Percentiles rank a stretch among this genome's conserved stretches.
Evolutionary conservation across 2,888 invertebrate species (phyloP).

Genomic region (Lydus trimaculatus): DNA sequence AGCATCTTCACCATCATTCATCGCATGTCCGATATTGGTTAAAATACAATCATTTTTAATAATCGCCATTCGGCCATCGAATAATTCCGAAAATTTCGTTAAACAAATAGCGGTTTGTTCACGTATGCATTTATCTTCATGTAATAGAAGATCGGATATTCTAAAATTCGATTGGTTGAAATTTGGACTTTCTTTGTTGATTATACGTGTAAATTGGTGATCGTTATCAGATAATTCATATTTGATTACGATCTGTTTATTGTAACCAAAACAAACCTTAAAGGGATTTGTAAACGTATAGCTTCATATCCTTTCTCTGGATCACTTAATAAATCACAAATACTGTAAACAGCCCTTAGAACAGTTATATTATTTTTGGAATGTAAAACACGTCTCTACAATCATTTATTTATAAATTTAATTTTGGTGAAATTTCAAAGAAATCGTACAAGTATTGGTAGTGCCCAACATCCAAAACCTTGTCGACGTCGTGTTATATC

Average conservation of each 20-base stretch:
- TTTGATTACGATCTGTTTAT: too few relatives aligned
- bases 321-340: constrained; percentile 59
- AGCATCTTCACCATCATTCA: constrained; percentile 51
- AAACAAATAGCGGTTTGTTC: constrained; percentile 58
- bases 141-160: constrained; percentile 52
- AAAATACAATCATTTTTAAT: constrained; percentile 52
- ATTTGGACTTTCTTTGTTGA: too few relatives aligned
- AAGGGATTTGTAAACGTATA: constrained; percentile 55
- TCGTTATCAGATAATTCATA: too few relatives aligned
- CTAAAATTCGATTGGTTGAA: too few relatives aligned
- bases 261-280: constrained; percentile 48
- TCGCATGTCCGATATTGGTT: constrained; percentile 48
- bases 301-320: constrained; percentile 61
- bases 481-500: constrained; percentile 58
- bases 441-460: constrained; percentile 57
- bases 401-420: too few relatives aligned
- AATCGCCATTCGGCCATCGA: constrained; percentile 57
- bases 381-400: constrained; percentile 57
- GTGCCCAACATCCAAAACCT: constrained; percentile 59
- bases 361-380: constrained; percentile 49
- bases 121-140: constrained; percentile 47
- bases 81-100: constrained; percentile 54
- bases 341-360: constrained; percentile 58
- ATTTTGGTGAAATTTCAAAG: too few relatives aligned
- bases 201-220: too few relatives aligned